Evolutionary conservation across 2,113 vertebrate species (phyloP).

Genomic region (Ceyx margarethae): DNA sequence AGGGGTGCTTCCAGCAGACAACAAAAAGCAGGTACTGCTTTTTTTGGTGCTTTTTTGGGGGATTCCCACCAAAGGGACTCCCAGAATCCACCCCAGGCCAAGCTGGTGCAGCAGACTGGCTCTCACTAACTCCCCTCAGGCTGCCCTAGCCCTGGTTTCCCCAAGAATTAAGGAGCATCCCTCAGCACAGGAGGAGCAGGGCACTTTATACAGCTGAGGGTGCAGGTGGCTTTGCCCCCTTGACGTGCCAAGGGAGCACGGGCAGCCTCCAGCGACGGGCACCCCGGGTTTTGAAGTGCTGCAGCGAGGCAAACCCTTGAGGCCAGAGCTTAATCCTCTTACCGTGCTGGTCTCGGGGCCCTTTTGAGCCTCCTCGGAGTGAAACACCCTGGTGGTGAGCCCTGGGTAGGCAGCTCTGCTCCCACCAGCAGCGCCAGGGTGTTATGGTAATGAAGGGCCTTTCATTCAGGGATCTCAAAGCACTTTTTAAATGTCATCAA

Average conservation of each 20-base stretch:
- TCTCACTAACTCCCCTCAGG: not conserved
- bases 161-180: not conserved
- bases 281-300: not conserved
- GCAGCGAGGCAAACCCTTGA: constrained; percentile 22
- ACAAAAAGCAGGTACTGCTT: too few relatives aligned
- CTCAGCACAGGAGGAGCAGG: not conserved
- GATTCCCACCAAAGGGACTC: not conserved
- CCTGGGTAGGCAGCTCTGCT: constrained; percentile 17
- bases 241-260: not conserved
- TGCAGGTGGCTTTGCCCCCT: constrained; percentile 22
- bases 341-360: not conserved
- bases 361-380: not conserved
- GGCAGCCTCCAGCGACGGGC: not conserved
- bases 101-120: not conserved
- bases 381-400: constrained; percentile 20
- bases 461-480: constrained; percentile 58
- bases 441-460: constrained; percentile 59
- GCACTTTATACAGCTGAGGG: not conserved
- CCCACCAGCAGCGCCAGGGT: not conserved
- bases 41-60: not conserved
- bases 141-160: not conserved
- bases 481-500: constrained; percentile 60
- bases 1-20: not conserved
- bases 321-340: constrained; percentile 53
- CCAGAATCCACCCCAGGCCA: not conserved